Evolutionary conservation across 37 sponge, comb jelly and placozoan genomes (phyloP), one percentile per base, ranked within the genome.

Genomic region (Agelas oroides): DNA sequence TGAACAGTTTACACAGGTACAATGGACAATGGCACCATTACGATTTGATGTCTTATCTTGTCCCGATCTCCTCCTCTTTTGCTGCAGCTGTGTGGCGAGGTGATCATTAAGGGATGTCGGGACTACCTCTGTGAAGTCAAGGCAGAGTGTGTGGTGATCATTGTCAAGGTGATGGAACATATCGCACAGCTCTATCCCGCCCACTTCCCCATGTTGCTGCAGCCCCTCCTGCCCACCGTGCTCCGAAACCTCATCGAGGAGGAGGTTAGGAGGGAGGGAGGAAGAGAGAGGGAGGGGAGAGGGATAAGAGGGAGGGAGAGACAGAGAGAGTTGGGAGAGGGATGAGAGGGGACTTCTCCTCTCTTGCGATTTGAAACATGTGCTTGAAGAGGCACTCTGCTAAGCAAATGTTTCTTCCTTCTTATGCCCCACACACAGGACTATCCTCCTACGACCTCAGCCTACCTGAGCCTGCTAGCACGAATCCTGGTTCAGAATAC

Each of bases 51-150:
- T 38, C 14, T n/a, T 12, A 24, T 65, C 53, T 25, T 79, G 15
- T 16, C 54, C 33, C 52, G 0, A 69, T 18, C 24, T n/a, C 0
- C 14, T 34, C 6, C 25, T 1, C 24, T 63, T 1, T 39, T 36
- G 46, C 20, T 63, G 28, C 59, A 94, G 90, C 36, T 62, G 18
- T 90, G 87, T 67, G 66, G 72, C 8, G 69, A 81, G 28, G 41
- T 94, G 2, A 46, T 83, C 21, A 60, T 88, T 25, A 32, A 40
- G 21, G 91, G 77, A 0, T 95, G 89, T 82, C 84, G 53, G 53
- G 65, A 32, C 75, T 89, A 93, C 76, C 46, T 93, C 28, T 75
- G 82, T 63, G 94, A 89, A 38, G 94, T 89, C 20, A 86, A 85
- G 27, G 78, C 80, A 38, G 80, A 82, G 28, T 66, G 87, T 15